phyloP scores from a whole-genome alignment of 1,140 invertebrate species.

The Atta texana region DNA sequence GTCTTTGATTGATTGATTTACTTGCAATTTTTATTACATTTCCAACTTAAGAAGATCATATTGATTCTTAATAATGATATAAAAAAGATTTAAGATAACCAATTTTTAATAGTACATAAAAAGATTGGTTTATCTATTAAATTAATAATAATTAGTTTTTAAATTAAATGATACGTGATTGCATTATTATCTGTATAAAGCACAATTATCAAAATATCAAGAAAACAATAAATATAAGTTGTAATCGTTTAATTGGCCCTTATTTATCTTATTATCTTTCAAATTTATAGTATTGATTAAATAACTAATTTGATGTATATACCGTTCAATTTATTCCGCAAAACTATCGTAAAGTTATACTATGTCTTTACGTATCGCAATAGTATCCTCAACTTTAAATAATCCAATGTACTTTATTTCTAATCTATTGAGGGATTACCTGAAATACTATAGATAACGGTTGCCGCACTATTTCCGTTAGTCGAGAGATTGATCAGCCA shows the following conservation, averaged over 20 bases:
- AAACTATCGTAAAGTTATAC: neutral
- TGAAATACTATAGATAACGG: constrained; percentile 6
- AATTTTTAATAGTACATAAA: neutral
- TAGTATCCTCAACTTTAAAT: constrained; percentile 13
- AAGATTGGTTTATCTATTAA: neutral
- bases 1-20: neutral
- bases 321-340: neutral
- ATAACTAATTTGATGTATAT: neutral
- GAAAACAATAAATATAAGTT: neutral
- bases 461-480: neutral
- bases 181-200: neutral
- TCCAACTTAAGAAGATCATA: neutral
- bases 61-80: neutral
- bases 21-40: neutral
- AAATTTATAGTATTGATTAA: neutral
- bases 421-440: neutral
- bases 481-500: neutral
- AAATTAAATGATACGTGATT: neutral
- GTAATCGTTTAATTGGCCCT: neutral
- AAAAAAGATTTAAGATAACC: neutral
- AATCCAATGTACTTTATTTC: constrained; percentile 17
- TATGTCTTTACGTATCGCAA: neutral
- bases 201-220: neutral
- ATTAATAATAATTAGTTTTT: neutral
- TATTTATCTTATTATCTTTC: neutral